Evolutionary conservation across 2,113 vertebrate species (phyloP).

Genomic region (Chaenogobius annularis): DNA sequence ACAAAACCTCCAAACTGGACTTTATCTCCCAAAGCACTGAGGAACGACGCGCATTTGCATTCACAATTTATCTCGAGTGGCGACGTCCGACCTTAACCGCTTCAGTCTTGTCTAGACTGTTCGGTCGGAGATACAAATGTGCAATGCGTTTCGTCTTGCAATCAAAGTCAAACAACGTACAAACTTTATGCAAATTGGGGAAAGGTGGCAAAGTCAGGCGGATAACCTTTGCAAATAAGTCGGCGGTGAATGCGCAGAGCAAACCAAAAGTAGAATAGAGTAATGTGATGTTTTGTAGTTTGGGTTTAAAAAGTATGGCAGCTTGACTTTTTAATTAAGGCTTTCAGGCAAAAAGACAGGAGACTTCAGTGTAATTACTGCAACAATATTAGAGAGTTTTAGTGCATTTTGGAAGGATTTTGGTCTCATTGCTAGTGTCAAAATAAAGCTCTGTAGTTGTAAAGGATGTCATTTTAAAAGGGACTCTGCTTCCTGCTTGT

Average conservation of each 20-base stretch:
- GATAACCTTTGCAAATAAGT: constrained; percentile 4
- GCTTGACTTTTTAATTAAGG: constrained; percentile 12
- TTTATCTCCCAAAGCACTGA: constrained; percentile 38
- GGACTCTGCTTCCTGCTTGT: neutral
- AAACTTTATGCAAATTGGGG: constrained; percentile 10
- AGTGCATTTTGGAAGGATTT: neutral
- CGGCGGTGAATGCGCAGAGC: neutral
- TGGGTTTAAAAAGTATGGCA: neutral
- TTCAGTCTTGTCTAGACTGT: constrained; percentile 6
- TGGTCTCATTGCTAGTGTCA: neutral
- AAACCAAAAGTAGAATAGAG: neutral
- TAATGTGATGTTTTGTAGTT: constrained; percentile 1
- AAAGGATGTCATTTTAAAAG: neutral
- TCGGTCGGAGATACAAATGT: too few relatives aligned
- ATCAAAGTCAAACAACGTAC: constrained; percentile 1
- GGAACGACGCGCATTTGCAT: constrained; percentile 28
- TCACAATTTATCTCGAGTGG: constrained; percentile 19
- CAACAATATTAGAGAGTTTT: constrained; percentile 3
- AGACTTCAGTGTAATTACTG: neutral
- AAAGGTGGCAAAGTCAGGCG: constrained; percentile 1
- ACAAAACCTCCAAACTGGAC: constrained; percentile 9
- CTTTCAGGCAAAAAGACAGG: neutral
- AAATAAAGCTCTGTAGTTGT: neutral
- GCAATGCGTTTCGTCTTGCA: constrained; percentile 20
- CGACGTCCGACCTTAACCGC: constrained; percentile 1